Evolutionary conservation across 2,888 invertebrate species (phyloP), one percentile per base, ranked within the genome.

Genomic region (Apodemia hepburni): DNA sequence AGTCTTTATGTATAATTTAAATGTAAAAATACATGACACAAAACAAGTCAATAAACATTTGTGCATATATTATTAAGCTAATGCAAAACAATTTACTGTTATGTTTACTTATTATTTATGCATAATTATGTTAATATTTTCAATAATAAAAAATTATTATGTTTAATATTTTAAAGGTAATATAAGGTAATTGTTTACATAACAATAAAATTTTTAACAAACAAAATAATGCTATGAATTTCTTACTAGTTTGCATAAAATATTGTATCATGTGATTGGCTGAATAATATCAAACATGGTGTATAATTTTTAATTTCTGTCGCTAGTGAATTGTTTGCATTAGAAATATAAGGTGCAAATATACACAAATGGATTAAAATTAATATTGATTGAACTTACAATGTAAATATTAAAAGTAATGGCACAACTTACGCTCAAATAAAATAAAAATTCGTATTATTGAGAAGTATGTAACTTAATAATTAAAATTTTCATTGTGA

Each of bases 381-480:
- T 17, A 33, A 35, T 3, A 15, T 42, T 42, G 15, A 42, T 51
- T 33, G 7, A 51, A 35, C 60, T n/a, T 35, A 33, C 29, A 47
- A 29, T 60, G 12, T 60, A 60, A 27, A 49, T 33, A 51, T 51
- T 49, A 18, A 33, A 12, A 35, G 35, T 35, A 45, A 47, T 47
- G 42, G 61, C 61, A 62, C 61, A 62, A 58, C 47, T 47, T 47
- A 47, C 33, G 61, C 61, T 62, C 61, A 58, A 62, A 33, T 62
- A 57, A 61, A 22, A 54, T 60, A 45, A 60, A 33, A 60, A 33
- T 59, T 22, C 27, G 27, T 27, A 18, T 58, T 58, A 58, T 47
- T 61, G 47, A 45, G 58, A 47, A 33, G 45, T 58, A 58, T 58
- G 47, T 27, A 27, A 54, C 22, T 27, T 54, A 27, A 27, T 22